These are phyloP conservation scores for Nudaria mundana DNA, from an alignment of 2,888 invertebrate genomes.

Conservation along the genomic window DNA sequence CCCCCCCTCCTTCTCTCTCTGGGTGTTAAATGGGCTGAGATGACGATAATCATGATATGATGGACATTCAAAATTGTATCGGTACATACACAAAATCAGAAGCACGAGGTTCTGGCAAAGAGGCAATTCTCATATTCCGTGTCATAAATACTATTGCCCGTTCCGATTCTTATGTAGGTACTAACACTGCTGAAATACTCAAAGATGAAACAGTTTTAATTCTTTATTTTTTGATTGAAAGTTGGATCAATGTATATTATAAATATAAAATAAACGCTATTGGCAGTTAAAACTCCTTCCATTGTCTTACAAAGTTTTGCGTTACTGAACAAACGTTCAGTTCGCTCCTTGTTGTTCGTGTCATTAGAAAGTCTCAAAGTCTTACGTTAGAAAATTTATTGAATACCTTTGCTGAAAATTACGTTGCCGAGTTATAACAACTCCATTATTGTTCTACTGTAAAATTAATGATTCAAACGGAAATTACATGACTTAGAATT, in stretches of 20 bases:
- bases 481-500: background rate
- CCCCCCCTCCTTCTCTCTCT: no score
- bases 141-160: no score
- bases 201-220: constrained; percentile 14
- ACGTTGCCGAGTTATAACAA: constrained; percentile 5
- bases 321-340: constrained; percentile 24
- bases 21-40: no score
- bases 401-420: constrained; percentile 14
- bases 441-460: constrained; percentile 2
- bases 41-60: no score
- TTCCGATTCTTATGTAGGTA: no score
- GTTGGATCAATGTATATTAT: constrained; percentile 27
- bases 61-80: no score
- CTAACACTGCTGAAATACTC: no score
- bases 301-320: constrained; percentile 18
- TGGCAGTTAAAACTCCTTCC: constrained; percentile 29
- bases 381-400: constrained; percentile 19
- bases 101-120: no score
- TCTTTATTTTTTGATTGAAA: constrained; percentile 17
- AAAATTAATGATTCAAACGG: background rate
- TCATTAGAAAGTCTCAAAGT: constrained; percentile 27
- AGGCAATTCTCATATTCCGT: no score
- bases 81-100: no score
- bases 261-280: constrained; percentile 22
- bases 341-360: constrained; percentile 22